Conservation (phyloP, 2,797 vertebrate genomes). For the Pseudocheirus occidentalis region DNA sequence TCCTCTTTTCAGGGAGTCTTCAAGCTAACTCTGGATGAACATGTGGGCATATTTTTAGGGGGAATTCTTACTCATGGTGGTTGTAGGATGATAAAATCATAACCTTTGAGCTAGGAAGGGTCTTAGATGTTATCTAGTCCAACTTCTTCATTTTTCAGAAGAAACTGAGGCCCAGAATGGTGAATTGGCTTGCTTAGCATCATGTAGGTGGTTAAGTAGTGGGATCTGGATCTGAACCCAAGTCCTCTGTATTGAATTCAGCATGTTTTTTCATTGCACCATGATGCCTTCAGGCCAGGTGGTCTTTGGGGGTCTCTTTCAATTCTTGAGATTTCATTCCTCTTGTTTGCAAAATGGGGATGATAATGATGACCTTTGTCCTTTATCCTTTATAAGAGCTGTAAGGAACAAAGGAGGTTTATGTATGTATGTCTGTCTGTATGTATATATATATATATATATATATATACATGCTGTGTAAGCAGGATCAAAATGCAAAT, state of each 20-base stretch:
- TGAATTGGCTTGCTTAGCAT: not conserved
- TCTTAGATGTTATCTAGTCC: not conserved
- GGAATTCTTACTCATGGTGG: too few species aligned
- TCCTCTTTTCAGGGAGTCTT: too few species aligned
- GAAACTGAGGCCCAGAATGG: not conserved
- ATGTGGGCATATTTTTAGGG: too few species aligned
- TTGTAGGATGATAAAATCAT: not conserved
- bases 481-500: not conserved
- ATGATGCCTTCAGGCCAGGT: not conserved
- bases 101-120: not conserved
- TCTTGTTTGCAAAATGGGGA: not conserved
- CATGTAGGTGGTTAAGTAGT: not conserved
- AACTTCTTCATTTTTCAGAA: not conserved
- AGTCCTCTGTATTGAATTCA: not conserved
- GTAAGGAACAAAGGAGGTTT: not conserved
- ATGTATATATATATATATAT: too few species aligned
- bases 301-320: not conserved
- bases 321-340: not conserved
- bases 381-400: not conserved
- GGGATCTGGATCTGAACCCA: not conserved
- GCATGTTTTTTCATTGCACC: not conserved
- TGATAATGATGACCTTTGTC: not conserved
- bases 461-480: not conserved
- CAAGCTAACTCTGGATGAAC: too few species aligned
- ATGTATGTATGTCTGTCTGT: too few species aligned